Evolutionary conservation across 2,888 invertebrate genomes (phyloP).

Genomic region (Sisyra nigra): DNA sequence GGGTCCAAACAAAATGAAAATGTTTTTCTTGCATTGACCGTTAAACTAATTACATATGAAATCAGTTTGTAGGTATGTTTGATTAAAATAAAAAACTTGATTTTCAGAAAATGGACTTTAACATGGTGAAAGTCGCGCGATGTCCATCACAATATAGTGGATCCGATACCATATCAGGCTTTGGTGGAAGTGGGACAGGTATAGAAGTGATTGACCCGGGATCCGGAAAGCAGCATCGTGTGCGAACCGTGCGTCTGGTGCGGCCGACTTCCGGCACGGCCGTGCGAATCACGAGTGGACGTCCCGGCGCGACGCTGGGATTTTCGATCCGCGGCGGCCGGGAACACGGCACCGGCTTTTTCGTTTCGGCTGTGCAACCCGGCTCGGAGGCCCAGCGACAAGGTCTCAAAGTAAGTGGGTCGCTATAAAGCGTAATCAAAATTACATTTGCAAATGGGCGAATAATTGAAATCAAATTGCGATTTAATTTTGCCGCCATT

Average conservation of each 20-base stretch:
- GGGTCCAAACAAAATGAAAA: no score
- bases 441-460: no score
- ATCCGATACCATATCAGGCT: conserved; percentile 26
- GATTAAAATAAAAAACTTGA: no score
- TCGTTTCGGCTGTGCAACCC: conserved; percentile 73
- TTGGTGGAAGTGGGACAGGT: conserved; percentile 21
- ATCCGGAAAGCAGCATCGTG: conserved; percentile 31
- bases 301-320: conserved; percentile 52
- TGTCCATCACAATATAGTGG: conserved; percentile 3
- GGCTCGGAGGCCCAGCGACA: conserved; percentile 76
- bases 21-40: no score
- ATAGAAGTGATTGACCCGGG: conserved; percentile 25
- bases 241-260: conserved; percentile 40
- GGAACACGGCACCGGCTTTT: conserved; percentile 86
- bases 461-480: no score
- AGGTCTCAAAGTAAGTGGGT: conserved; percentile 62
- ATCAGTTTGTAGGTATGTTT: no score
- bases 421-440: no score
- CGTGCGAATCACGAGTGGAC: conserved; percentile 27
- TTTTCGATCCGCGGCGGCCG: conserved; percentile 74
- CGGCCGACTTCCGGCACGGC: conserved; percentile 26
- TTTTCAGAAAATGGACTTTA: background rate
- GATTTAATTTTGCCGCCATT: no score
- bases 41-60: no score
- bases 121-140: conserved; percentile 1